Evolutionary conservation across 2,888 invertebrate species (phyloP).

Genomic region (Atethmia centrago): DNA sequence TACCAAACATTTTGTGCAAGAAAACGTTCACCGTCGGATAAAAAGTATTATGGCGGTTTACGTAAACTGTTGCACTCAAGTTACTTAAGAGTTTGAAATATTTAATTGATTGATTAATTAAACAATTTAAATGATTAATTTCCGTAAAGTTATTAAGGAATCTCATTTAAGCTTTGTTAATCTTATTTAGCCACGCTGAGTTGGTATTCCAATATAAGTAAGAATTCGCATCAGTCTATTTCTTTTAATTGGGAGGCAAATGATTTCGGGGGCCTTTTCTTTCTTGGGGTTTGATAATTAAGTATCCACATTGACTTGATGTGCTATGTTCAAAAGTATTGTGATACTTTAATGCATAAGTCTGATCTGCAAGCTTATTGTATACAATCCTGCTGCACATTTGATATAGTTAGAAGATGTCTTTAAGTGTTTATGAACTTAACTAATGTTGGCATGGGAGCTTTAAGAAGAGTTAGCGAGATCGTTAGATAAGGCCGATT

Average conservation of each 20-base stretch:
- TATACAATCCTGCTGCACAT: neutral
- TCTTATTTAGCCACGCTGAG: neutral
- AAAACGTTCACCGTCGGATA: slow-evolving; percentile 47
- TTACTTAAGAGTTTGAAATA: slow-evolving; percentile 57
- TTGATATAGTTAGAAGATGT: neutral
- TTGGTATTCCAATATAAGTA: neutral
- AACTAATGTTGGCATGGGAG: fast-evolving
- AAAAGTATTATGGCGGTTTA: slow-evolving; percentile 60
- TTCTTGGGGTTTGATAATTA: neutral
- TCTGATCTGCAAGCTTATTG: neutral
- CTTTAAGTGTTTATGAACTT: neutral
- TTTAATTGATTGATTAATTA: slow-evolving; percentile 25
- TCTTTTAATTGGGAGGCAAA: neutral
- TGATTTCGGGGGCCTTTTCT: neutral
- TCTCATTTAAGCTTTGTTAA: neutral
- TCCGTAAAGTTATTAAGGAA: neutral
- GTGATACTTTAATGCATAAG: neutral
- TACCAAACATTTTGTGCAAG: slow-evolving; percentile 50
- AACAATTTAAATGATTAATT: slow-evolving; percentile 19
- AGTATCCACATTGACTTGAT: neutral
- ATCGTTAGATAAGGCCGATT: neutral
- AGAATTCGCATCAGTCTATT: neutral
- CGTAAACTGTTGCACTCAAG: slow-evolving; percentile 55
- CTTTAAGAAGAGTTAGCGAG: neutral
- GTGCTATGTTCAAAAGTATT: neutral